Conservation (phyloP, 2,113 vertebrate genomes). For the Lepisosteus osseus region DNA sequence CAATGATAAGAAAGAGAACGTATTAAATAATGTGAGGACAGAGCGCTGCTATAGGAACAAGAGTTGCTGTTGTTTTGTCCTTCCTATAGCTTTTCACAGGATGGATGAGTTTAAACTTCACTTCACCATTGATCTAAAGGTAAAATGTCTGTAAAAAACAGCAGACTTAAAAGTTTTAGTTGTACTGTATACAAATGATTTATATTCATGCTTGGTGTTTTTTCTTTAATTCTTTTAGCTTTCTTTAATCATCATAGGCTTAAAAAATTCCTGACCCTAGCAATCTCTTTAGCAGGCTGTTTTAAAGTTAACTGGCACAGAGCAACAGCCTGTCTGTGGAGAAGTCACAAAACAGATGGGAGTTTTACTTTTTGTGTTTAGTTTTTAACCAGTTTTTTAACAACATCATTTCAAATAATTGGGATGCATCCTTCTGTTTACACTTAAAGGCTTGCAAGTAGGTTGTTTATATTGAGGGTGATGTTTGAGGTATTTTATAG, state of each 20-base stretch:
- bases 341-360: conserved; percentile 85
- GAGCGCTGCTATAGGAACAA: no score
- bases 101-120: no score
- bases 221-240: no score
- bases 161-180: no score
- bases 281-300: conserved; percentile 79
- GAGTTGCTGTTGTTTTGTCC: no score
- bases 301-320: conserved; percentile 79
- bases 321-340: conserved; percentile 73
- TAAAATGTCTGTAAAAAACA: no score
- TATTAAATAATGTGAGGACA: no score
- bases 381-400: conserved; percentile 66
- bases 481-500: conserved; percentile 84
- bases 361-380: conserved; percentile 79
- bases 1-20: no score
- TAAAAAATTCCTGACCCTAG: conserved; percentile 65
- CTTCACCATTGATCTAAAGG: no score
- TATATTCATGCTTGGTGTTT: no score
- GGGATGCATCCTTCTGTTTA: conserved; percentile 74
- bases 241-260: conserved; percentile 60
- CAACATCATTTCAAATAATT: conserved; percentile 77
- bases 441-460: conserved; percentile 73
- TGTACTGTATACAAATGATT: no score
- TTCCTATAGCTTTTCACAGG: no score
- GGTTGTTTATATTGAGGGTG: conserved; percentile 79